Base-by-base conservation (phyloP, 2,888 invertebrate species). In the Macrophya alboannulata region DNA sequence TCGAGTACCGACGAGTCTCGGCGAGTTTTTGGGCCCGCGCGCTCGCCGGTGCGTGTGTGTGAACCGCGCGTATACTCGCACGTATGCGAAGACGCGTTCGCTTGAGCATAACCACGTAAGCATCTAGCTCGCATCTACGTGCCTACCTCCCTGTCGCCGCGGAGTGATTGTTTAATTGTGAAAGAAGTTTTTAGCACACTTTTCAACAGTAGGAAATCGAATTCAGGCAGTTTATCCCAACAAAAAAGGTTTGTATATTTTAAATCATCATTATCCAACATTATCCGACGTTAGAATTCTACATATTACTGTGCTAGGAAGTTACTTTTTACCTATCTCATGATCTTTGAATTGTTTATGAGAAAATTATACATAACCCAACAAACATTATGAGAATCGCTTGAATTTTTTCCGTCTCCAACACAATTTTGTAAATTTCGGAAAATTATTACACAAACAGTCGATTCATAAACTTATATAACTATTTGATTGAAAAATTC, bases 171-270 rank as follows among this genome's bases (percentile, higher is more conserved):
- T 62, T 62, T 17, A 62, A 62, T 62, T 21, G 6, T n/a, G 8
- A 21, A 62, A 62, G 4, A 4, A 17, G 21, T 62, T 17, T 62
- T 62, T 5, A n/a, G n/a, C 3, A 48, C 62, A 62, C 4, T 62
- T n/a, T 62, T 62, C 62, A 62, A 62, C 62, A 62, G n/a, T 62
- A 3, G 62, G 62, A 62, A 62, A 62, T 62, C n/a, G 21, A 62
- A 62, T 62, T 1, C 62, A 17, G 4, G n/a, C n/a, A 62, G 62
- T 62, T 62, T 21, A 62, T 62, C 62, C 21, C n/a, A n/a, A 62
- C 15, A 62, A 15, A 62, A 62, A n/a, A 62, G 62, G 62, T 62
- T 62, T 62, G 62, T n/a, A 21, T 62, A 21, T 62, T 62, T 62
- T n/a, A 17, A 62, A 62, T 62, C 15, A 62, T 62, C 62, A 62